Percentiles rank a stretch among this genome's conserved stretches.
Conservation (phyloP, 2,113 vertebrate genomes). For the Pluvialis apricaria region DNA sequence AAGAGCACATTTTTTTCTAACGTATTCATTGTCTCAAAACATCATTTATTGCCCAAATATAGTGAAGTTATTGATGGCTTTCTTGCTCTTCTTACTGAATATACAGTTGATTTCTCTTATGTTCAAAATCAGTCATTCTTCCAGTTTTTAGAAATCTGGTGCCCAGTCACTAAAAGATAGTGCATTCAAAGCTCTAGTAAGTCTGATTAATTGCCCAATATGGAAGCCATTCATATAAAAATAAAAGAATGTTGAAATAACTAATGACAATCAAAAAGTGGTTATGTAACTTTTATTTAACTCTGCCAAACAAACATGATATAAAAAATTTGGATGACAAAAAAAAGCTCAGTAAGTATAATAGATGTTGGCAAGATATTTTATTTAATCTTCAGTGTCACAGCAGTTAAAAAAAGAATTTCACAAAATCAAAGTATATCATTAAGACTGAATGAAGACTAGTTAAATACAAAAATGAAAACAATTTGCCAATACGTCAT, state of each 20-base stretch:
- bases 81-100: background rate
- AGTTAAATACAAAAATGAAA: background rate
- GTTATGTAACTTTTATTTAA: background rate
- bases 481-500: background rate
- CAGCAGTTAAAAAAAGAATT: background rate
- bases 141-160: background rate
- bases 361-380: background rate
- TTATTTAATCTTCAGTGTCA: background rate
- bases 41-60: background rate
- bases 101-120: background rate
- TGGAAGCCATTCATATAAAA: background rate
- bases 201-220: background rate
- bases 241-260: background rate
- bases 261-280: background rate
- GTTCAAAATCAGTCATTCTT: background rate
- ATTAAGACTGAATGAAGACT: background rate
- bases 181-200: background rate
- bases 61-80: background rate
- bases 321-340: background rate
- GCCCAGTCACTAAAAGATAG: background rate
- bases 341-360: background rate
- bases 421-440: background rate
- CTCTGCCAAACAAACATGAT: background rate
- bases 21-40: background rate
- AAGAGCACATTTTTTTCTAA: background rate